Conservation (phyloP, 2,888 invertebrate genomes). For the Drosophila engyochracea region DNA sequence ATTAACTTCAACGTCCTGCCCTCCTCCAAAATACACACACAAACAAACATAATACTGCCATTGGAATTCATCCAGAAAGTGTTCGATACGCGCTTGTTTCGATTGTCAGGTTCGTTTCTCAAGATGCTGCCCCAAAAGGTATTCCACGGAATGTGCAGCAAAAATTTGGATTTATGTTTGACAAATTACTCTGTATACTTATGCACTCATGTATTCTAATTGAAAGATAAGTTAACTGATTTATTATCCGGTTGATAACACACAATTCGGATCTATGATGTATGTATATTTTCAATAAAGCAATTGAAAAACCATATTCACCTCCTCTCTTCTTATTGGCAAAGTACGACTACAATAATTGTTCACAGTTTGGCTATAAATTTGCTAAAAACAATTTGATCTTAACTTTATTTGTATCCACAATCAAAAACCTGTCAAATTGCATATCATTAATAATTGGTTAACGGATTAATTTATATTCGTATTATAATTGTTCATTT, state of each 20-base stretch:
- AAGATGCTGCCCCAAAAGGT: conserved; percentile 8
- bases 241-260: conserved; percentile 51
- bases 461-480: conserved; percentile 51
- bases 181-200: conserved; percentile 12
- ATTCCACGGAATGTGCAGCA: conserved; percentile 20
- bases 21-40: conserved; percentile 5
- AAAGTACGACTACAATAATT: conserved; percentile 12
- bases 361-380: conserved; percentile 14
- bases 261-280: conserved; percentile 52
- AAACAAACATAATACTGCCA: conserved; percentile 62
- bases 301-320: conserved; percentile 42
- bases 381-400: conserved; percentile 63
- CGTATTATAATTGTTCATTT: conserved; percentile 48
- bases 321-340: conserved; percentile 6
- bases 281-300: conserved; percentile 53
- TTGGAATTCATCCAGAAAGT: conserved; percentile 15
- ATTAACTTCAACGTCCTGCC: conserved; percentile 44
- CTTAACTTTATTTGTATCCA: conserved; percentile 70
- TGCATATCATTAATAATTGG: conserved; percentile 45
- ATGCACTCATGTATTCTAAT: conserved; percentile 58
- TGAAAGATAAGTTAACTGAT: conserved; percentile 68
- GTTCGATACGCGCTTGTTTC: conserved; percentile 13
- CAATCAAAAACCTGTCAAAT: conserved; percentile 46
- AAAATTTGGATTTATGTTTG: conserved; percentile 28
- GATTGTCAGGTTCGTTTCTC: conserved; percentile 18